Conservation (phyloP, 2,113 vertebrate genomes). For the Halcyon senegalensis region DNA sequence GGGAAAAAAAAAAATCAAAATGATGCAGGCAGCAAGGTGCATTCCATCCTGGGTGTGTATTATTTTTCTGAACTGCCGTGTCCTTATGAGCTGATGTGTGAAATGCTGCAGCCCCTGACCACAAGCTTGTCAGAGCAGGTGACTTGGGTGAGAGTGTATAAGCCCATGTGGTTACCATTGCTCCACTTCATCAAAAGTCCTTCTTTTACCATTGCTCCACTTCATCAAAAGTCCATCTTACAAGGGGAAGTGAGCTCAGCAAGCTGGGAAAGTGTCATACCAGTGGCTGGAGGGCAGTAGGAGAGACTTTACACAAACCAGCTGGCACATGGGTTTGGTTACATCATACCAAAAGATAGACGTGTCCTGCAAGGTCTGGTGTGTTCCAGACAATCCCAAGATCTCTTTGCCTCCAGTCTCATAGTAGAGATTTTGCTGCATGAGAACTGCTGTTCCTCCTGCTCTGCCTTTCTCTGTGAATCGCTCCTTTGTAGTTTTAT, state of each 20-base stretch:
- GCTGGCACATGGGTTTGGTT: slow-evolving; percentile 61
- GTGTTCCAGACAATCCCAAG: slow-evolving; percentile 25
- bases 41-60: neutral
- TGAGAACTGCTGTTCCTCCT: neutral
- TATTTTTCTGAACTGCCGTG: neutral
- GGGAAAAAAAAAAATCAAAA: neutral
- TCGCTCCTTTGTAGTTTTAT: slow-evolving; percentile 49
- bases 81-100: neutral
- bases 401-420: slow-evolving; percentile 30
- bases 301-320: slow-evolving; percentile 57
- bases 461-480: slow-evolving; percentile 56
- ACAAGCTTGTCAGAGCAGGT: neutral
- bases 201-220: slow-evolving; percentile 23
- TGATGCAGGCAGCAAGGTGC: neutral
- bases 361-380: slow-evolving; percentile 35
- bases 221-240: slow-evolving; percentile 16
- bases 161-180: slow-evolving; percentile 36
- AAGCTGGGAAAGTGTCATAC: neutral
- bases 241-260: slow-evolving; percentile 42
- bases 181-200: slow-evolving; percentile 31
- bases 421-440: neutral
- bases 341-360: slow-evolving; percentile 46
- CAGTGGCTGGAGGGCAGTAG: neutral
- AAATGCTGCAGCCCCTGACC: neutral
- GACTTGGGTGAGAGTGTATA: neutral